Percentiles rank a stretch among this genome's conserved stretches.
Evolutionary conservation across 2,888 invertebrate genomes (phyloP).

Genomic region (Hoplodrina blanda): DNA sequence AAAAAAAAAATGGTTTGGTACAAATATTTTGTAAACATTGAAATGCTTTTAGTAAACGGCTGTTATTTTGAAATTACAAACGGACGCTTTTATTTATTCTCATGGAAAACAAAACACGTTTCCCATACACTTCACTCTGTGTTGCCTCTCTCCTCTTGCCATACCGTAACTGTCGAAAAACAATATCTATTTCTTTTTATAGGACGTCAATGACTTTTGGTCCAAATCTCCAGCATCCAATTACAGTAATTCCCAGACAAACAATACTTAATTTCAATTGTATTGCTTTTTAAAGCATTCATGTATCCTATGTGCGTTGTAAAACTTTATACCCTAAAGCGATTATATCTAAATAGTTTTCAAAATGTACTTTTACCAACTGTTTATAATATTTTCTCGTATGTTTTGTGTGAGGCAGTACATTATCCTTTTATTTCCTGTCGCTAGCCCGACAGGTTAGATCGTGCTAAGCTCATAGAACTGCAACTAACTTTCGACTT

Average conservation of each 20-base stretch:
- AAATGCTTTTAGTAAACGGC: no score
- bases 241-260: conserved; percentile 35
- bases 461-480: conserved; percentile 71
- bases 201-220: neutral
- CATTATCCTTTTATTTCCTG: conserved; percentile 68
- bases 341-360: conserved; percentile 58
- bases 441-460: conserved; percentile 69
- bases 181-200: conserved; percentile 5
- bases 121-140: no score
- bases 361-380: conserved; percentile 40
- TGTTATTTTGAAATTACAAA: no score
- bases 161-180: neutral
- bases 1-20: no score
- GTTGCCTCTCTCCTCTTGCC: no score
- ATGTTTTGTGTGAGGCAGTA: conserved; percentile 61
- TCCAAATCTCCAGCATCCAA: conserved; percentile 20
- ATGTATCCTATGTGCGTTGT: conserved; percentile 32
- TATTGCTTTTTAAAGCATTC: conserved; percentile 55
- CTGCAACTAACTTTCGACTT: conserved; percentile 76
- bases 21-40: no score
- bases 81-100: no score
- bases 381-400: conserved; percentile 46
- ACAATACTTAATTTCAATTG: conserved; percentile 47
- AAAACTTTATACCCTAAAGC: conserved; percentile 45
- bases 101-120: no score